Evolutionary conservation across 2,797 vertebrate genomes (phyloP), one percentile per base, ranked within the genome.

Genomic region (Perdix hodgsoniae): DNA sequence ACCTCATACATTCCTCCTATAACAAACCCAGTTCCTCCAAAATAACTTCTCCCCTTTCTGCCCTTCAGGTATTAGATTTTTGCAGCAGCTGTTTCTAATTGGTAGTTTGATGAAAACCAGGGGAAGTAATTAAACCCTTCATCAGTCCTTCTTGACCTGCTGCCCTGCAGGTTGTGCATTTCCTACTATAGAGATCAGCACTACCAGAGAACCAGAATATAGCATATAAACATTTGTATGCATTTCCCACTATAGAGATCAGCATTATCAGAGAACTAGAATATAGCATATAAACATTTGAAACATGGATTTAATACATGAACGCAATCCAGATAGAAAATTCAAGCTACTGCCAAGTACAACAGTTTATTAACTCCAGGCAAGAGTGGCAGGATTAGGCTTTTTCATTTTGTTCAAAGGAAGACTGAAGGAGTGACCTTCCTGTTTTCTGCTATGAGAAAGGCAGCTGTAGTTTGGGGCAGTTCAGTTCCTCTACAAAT

Each of bases 61-160:
- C 60, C n/a, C 29, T 82, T 35, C 33, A 22, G 54, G 42, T 19
- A 37, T 39, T 10, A n/a, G 6, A 31, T 26, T 88, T 83, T 90
- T 63, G 75, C 26, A 92, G 69, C 45, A 93, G 82, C 63, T 91
- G 76, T 15, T 81, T 59, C 42, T 91, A 92, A 92, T 92, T 91
- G 71, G 22, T 33, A 56, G 35, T 13, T 44, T 76, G 85, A 56
- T 88, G 54, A 10, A 78, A 83, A 56, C 7, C 10, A 27, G 29
- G 49, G 76, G 54, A 65, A 69, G 50, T 91, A 88, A 95, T 94
- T 91, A 94, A 92, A 16, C 29, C n/a, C 57, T 89, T 81, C 59
- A 65, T 85, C 70, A 72, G 42, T 83, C 70, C 69, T 69, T 39
- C 16, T 29, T 94, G 71, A 73, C 69, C 71, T 56, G 11, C 60